phyloP scores from a whole-genome alignment of 2,888 invertebrate genomes.

The Acleris laterana region DNA sequence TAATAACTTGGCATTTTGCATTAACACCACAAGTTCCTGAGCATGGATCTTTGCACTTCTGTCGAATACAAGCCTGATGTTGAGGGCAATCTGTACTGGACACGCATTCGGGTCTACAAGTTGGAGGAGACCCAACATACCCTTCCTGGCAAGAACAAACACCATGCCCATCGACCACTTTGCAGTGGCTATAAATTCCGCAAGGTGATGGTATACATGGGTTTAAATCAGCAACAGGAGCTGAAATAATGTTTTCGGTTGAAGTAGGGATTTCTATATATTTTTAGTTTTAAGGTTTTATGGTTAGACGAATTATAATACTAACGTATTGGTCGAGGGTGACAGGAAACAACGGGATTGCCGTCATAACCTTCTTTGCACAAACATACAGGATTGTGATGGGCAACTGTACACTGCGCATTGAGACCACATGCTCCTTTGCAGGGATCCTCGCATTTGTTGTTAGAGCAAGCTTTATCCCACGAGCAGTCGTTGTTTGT shows the following conservation, averaged over 20 bases:
- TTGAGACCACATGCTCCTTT: slow-evolving; percentile 92
- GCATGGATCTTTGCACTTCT: slow-evolving; percentile 90
- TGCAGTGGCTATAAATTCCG: slow-evolving; percentile 90
- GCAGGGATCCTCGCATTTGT: slow-evolving; percentile 94
- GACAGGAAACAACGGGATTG: slow-evolving; percentile 87
- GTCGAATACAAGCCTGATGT: slow-evolving; percentile 88
- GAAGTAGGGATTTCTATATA: neutral
- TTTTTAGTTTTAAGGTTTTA: neutral
- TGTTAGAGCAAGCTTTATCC: slow-evolving; percentile 91
- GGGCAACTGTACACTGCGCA: slow-evolving; percentile 91
- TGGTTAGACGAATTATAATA: slow-evolving; percentile 42
- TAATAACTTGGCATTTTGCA: slow-evolving; percentile 89
- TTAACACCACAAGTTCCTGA: slow-evolving; percentile 90
- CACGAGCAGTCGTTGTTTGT: slow-evolving; percentile 91
- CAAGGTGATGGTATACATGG: slow-evolving; percentile 91
- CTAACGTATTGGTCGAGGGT: slow-evolving; percentile 73
- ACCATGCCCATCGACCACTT: slow-evolving; percentile 88
- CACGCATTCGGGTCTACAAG: slow-evolving; percentile 90
- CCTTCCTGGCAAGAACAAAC: slow-evolving; percentile 91
- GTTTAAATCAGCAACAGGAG: slow-evolving; percentile 76
- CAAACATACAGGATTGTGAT: slow-evolving; percentile 92
- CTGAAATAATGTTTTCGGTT: slow-evolving; percentile 57
- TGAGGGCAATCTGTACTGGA: slow-evolving; percentile 90
- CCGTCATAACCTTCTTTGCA: slow-evolving; percentile 92
- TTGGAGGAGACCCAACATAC: slow-evolving; percentile 90